phyloP scores from a whole-genome alignment of 2,113 vertebrate genomes.

The Cettia cetti region DNA sequence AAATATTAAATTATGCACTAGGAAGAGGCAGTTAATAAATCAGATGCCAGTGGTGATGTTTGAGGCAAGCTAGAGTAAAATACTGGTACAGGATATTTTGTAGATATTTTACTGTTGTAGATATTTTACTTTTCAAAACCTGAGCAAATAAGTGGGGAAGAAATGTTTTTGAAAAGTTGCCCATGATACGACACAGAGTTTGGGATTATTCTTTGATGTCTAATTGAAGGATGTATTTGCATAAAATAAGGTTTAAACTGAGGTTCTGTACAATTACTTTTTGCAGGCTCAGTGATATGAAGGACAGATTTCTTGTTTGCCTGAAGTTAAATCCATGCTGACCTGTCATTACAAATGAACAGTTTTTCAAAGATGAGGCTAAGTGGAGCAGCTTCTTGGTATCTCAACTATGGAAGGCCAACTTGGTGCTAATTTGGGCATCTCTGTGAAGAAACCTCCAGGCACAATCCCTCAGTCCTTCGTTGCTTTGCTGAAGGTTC shows the following conservation, averaged over 20 bases:
- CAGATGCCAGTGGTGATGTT: background rate
- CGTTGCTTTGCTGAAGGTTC: constrained; percentile 71
- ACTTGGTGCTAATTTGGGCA: background rate
- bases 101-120: background rate
- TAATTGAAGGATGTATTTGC: background rate
- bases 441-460: background rate
- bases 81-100: background rate
- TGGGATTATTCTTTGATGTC: background rate
- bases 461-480: background rate
- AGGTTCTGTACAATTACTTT: background rate
- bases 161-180: background rate
- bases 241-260: background rate
- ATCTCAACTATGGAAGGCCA: constrained; percentile 60
- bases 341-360: background rate
- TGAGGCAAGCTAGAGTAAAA: background rate
- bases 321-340: background rate
- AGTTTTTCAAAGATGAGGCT: constrained; percentile 52
- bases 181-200: background rate
- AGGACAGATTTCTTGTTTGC: background rate
- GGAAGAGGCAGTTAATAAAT: background rate
- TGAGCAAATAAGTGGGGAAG: background rate
- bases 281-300: background rate
- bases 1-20: constrained; percentile 3
- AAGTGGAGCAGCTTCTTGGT: background rate
- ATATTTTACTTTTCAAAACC: background rate